Base-by-base conservation (phyloP, 2,888 invertebrate genomes). In the Myathropa florea region DNA sequence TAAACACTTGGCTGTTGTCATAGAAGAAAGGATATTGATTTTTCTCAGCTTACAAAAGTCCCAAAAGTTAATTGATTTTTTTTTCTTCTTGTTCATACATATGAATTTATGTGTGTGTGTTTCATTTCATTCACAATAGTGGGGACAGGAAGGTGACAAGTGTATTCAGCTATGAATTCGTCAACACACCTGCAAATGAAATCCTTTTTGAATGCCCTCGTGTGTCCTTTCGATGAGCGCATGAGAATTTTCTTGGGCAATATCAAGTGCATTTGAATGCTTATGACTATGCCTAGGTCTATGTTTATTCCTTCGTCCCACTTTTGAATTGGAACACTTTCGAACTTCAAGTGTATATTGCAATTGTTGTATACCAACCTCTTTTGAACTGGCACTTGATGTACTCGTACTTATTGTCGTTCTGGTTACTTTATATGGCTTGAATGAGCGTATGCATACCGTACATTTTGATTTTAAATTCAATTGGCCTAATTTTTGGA, bases 21-120 rank as follows among this genome's bases (percentile, higher is more conserved):
- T 82, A 85, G 61, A 77, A 77, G 77, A 85, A 77, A 77, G 53
- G 72, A 53, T 85, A 85, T 85, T 77, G 82, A 85, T 85, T 85
- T 85, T 85, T 77, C 77, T 63, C 72, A 81, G 46, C 77, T 65
- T 76, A 76, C 39, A 36, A 46, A 57, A 24, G 67, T 57, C 60
- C 39, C 36, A 57, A 72, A 77, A 81, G 68, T 77, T 77, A 81
- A 85, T 82, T 85, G 68, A 82, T 85, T 81, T 85, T 85, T 68
- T 65, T 67, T 53, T 60, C 14, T 53, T 28, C 14, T 21, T 24
- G 3, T 53, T n/a, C 14, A 0, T 39, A n/a, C 14, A 26, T n/a
- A 55, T 23, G 12, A 9, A 4, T 24, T 1, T 57, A 24, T 57
- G 10, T 57, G 12, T 57, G 9, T 57, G 21, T 30, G 30, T 9